Evolutionary conservation across 2,888 invertebrate genomes (phyloP).

Genomic region (Pseudeuparius sepicola): DNA sequence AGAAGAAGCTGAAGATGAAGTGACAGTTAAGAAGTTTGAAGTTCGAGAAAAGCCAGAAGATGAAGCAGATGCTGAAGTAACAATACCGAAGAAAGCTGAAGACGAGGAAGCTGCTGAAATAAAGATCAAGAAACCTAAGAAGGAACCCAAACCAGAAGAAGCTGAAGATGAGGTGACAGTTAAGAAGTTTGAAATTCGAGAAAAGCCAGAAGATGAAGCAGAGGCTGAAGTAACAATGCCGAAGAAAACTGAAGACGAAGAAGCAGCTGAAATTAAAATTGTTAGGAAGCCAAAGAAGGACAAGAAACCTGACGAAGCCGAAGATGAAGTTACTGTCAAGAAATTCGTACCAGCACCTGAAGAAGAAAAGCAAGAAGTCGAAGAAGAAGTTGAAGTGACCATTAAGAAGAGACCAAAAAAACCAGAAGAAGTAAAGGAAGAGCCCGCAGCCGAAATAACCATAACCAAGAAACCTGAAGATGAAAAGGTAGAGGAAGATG

Average conservation of each 20-base stretch:
- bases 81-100: slow-evolving; percentile 33
- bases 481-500: slow-evolving; percentile 26
- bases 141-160: slow-evolving; percentile 27
- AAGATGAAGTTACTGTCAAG: not conserved
- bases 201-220: slow-evolving; percentile 37
- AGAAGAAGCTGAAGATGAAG: slow-evolving; percentile 11
- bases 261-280: slow-evolving; percentile 26
- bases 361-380: no score
- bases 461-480: slow-evolving; percentile 21
- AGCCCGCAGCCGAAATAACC: slow-evolving; percentile 23
- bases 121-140: slow-evolving; percentile 25
- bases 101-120: slow-evolving; percentile 28
- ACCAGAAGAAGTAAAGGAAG: slow-evolving; percentile 14
- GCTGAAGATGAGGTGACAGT: slow-evolving; percentile 25
- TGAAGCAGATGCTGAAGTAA: slow-evolving; percentile 46
- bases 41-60: slow-evolving; percentile 50
- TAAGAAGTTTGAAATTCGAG: slow-evolving; percentile 32
- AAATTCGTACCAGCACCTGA: no score
- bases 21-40: slow-evolving; percentile 36
- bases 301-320: slow-evolving; percentile 21
- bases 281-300: slow-evolving; percentile 17
- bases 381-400: not conserved
- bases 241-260: slow-evolving; percentile 24
- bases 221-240: slow-evolving; percentile 22
- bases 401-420: slow-evolving; percentile 13